phyloP scores from a whole-genome alignment of 2,113 vertebrate genomes.

The Osmerus mordax region DNA sequence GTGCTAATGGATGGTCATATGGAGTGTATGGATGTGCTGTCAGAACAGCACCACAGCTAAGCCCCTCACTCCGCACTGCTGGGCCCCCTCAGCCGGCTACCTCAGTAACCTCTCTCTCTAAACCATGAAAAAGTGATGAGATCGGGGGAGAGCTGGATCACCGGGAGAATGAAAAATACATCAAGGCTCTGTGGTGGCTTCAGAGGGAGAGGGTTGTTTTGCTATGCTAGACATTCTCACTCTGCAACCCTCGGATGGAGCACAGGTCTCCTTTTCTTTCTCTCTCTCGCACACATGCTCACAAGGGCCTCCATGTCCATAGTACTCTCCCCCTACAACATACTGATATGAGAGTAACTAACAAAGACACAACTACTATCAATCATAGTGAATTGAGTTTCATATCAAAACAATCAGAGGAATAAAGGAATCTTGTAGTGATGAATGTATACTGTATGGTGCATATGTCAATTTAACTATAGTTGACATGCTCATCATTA shows the following conservation, averaged over 20 bases:
- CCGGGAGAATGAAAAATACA: constrained; percentile 53
- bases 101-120: constrained; percentile 45
- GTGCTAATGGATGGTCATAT: background rate
- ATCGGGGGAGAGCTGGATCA: constrained; percentile 29
- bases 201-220: background rate
- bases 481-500: constrained; percentile 16
- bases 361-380: too few relatives aligned
- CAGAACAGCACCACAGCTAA: too few relatives aligned
- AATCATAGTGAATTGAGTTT: too few relatives aligned
- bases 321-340: too few relatives aligned
- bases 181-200: constrained; percentile 28
- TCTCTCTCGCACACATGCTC: background rate
- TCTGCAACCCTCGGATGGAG: background rate
- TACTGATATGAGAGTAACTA: too few relatives aligned
- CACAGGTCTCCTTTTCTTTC: background rate
- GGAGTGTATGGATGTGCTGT: too few relatives aligned
- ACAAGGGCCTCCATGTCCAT: background rate
- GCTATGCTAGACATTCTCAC: background rate
- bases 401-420: too few relatives aligned
- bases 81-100: constrained; percentile 12
- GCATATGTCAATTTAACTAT: too few relatives aligned
- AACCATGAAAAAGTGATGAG: constrained; percentile 65
- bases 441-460: too few relatives aligned
- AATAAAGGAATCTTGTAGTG: too few relatives aligned
- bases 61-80: too few relatives aligned